Percentiles rank a stretch among this genome's conserved stretches.
These are phyloP conservation scores for Acinonyx jubatus DNA, from an alignment of 2,113 vertebrate genomes.

Conservation along the genomic window DNA sequence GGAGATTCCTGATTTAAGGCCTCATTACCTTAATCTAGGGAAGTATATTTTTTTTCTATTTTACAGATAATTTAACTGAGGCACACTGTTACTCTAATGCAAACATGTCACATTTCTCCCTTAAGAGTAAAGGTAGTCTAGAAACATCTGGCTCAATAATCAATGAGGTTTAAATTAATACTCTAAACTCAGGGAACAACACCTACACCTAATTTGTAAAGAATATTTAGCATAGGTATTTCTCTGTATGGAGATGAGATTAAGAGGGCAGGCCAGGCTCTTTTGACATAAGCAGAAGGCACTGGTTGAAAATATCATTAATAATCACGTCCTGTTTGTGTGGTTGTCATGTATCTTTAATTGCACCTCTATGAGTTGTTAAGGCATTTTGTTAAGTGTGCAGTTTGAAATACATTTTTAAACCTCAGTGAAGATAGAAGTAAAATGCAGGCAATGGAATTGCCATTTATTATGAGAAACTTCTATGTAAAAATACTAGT, in stretches of 20 bases:
- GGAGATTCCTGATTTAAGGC: not conserved
- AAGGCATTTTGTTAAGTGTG: slow-evolving; percentile 45
- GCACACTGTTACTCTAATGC: not conserved
- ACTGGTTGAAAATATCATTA: slow-evolving; percentile 16
- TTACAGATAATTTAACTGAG: slow-evolving; percentile 19
- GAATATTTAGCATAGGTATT: slow-evolving; percentile 18
- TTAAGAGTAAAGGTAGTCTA: slow-evolving; percentile 10
- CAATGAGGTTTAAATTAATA: slow-evolving; percentile 1
- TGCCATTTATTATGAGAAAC: slow-evolving; percentile 34
- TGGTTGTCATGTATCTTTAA: slow-evolving; percentile 30
- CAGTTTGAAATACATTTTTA: slow-evolving; percentile 47
- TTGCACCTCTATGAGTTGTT: not conserved
- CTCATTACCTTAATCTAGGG: not conserved
- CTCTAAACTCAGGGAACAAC: not conserved
- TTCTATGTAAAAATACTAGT: slow-evolving; percentile 17
- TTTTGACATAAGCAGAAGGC: slow-evolving; percentile 33
- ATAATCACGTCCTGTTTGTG: slow-evolving; percentile 30
- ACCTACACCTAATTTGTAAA: slow-evolving; percentile 3
- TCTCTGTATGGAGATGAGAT: slow-evolving; percentile 10
- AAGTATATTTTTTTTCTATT: not conserved
- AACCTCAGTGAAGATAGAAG: slow-evolving; percentile 12
- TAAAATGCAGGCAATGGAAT: not conserved
- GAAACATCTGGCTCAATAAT: slow-evolving; percentile 6
- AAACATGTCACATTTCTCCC: slow-evolving; percentile 2
- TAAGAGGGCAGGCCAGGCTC: not conserved